Base-by-base conservation (phyloP, 1,140 invertebrate species). In the Bombyx mandarina region DNA sequence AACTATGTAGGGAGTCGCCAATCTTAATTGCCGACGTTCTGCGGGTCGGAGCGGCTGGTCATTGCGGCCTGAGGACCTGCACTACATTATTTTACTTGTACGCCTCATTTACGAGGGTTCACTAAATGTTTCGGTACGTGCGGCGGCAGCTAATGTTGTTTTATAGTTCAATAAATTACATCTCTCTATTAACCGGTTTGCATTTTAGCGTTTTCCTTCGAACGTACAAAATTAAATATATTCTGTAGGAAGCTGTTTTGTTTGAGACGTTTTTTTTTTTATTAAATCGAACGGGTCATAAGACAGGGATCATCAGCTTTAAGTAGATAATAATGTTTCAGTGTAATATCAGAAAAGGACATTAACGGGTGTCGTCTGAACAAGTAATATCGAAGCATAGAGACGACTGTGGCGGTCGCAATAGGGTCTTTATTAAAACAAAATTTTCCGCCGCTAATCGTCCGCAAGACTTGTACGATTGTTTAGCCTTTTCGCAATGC, bases 391-490 rank as follows among this genome's bases (percentile, higher is more conserved):
- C 75, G 68, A 67, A 66, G 69, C 54, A 45, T 35, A 60, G 65
- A 76, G 75, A 78, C 80, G 82, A 78, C 81, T 84, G 82, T 71
- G 59, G 65, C 64, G 68, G 65, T 68, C 71, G 67, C 77, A 79
- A 72, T 73, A 68, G 70, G 68, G 69, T 77, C 75, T 84, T 86
- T 86, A 86, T 86, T 86, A 86, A 86, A 86, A 86, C 81, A 80
- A 86, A 86, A 86, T 84, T 81, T 79, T 71, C 70, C 62, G 66
- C 80, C 82, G 59, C 82, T 80, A 75, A 82, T 70, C 71, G 73
- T 78, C 77, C 81, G 66, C 78, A 79, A 75, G 54, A 65, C 68
- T 60, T 67, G 63, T 62, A 44, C 55, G 55, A 56, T 56, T 50
- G 52, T 58, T 64, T 59, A 54, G 18, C 43, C 12, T 42, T 56